Evolutionary conservation across 2,888 invertebrate genomes (phyloP).

Genomic region (Rhingia rostrata): DNA sequence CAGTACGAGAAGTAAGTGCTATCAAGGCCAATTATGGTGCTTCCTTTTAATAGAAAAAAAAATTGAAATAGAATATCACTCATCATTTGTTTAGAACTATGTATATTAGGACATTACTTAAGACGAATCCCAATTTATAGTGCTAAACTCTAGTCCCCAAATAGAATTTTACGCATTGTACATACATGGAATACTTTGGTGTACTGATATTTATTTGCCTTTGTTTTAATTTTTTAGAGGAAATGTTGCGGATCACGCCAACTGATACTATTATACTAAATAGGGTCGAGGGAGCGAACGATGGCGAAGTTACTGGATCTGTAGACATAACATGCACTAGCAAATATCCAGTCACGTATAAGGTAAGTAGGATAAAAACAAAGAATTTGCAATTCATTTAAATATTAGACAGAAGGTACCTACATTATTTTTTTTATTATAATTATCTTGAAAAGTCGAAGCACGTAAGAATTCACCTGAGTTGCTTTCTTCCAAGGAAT

Average conservation of each 20-base stretch:
- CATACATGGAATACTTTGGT: conserved; percentile 6
- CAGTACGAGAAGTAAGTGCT: conserved; percentile 67
- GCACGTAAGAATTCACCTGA: no score
- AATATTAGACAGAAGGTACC: no score
- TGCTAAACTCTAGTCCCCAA: conserved; percentile 25
- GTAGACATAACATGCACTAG: conserved; percentile 89
- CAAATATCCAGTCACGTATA: conserved; percentile 86
- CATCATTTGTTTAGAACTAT: conserved; percentile 49
- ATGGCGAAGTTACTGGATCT: conserved; percentile 87
- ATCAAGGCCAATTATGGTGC: conserved; percentile 21
- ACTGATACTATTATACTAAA: conserved; percentile 89
- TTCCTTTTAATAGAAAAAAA: conserved; percentile 7
- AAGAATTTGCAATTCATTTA: neutral
- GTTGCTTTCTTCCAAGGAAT: no score
- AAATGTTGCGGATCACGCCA: conserved; percentile 86
- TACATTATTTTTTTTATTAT: no score
- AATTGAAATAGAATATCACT: conserved; percentile 30
- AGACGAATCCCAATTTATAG: conserved; percentile 30
- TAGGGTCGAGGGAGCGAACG: conserved; percentile 81
- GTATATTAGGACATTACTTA: conserved; percentile 57
- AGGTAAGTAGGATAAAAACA: conserved; percentile 83
- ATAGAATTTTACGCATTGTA: conserved; percentile 7
- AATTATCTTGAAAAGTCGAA: no score
- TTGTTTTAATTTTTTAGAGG: conserved; percentile 80
- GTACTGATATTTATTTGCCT: conserved; percentile 24